A percentile compares a stretch with the other conserved stretches of the same genome.
Conservation (phyloP, 2,888 invertebrate genomes). For the Campoletis raptor region DNA sequence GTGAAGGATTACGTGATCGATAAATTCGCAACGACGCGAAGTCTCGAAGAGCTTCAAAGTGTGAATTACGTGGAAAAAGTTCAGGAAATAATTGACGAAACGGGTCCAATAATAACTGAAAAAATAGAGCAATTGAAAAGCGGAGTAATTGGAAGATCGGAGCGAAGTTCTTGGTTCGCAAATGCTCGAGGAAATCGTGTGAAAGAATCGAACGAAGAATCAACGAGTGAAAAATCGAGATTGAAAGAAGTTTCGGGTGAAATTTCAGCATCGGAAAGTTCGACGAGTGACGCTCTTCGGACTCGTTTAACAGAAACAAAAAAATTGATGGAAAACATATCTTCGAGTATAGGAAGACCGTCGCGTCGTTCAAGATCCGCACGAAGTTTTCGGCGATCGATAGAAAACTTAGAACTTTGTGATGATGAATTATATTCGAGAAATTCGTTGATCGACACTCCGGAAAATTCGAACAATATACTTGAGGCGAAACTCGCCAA, state of each 20-base stretch:
- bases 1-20: slow-evolving; percentile 75
- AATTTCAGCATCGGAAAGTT: background rate
- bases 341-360: slow-evolving; percentile 56
- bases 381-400: slow-evolving; percentile 51
- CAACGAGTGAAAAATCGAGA: slow-evolving; percentile 33
- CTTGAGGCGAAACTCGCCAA: slow-evolving; percentile 58
- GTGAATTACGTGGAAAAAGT: slow-evolving; percentile 78
- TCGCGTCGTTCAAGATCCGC: slow-evolving; percentile 64
- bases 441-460: background rate
- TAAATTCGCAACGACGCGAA: slow-evolving; percentile 73
- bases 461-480: slow-evolving; percentile 11
- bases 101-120: slow-evolving; percentile 77
- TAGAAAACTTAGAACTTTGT: background rate
- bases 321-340: slow-evolving; percentile 61
- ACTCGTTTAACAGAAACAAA: slow-evolving; percentile 60
- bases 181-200: slow-evolving; percentile 21
- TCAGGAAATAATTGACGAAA: slow-evolving; percentile 80
- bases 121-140: slow-evolving; percentile 78
- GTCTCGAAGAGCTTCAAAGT: slow-evolving; percentile 77
- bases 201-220: slow-evolving; percentile 22
- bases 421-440: background rate
- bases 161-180: slow-evolving; percentile 34
- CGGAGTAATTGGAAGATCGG: slow-evolving; percentile 59
- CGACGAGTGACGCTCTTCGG: slow-evolving; percentile 54
- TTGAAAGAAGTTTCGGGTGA: background rate